Percentiles rank a stretch among this genome's conserved stretches.
These are phyloP conservation scores for Psilopsiagon aymara DNA, from an alignment of 2,113 vertebrate genomes.

Conservation along the genomic window DNA sequence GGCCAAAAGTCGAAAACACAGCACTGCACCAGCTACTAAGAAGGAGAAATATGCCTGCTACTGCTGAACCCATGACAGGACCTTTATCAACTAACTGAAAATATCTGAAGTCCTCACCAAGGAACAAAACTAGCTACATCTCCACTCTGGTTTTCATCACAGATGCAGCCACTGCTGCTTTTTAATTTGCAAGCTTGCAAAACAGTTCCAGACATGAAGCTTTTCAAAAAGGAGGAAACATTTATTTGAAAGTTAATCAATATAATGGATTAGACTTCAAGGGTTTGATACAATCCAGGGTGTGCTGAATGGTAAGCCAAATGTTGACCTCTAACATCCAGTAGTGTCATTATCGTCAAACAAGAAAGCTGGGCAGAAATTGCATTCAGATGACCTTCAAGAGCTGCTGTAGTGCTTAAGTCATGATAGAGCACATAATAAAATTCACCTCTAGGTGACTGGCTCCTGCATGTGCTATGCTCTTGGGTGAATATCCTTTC, in stretches of 20 bases:
- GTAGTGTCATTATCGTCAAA: not conserved
- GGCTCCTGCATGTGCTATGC: not conserved
- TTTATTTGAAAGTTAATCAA: not conserved
- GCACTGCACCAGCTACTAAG: no score
- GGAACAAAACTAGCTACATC: no score
- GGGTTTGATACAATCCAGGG: not conserved
- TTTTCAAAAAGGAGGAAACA: not conserved
- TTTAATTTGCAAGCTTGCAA: not conserved
- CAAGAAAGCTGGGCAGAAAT: not conserved
- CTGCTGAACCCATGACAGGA: no score
- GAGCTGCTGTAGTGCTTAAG: not conserved
- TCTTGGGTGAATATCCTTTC: accelerated
- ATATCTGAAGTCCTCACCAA: no score
- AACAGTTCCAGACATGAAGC: not conserved
- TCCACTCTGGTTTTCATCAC: no score
- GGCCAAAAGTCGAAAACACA: no score
- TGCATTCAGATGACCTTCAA: not conserved
- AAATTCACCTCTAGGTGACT: not conserved
- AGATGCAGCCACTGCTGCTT: not conserved
- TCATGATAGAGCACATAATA: not conserved
- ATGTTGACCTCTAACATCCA: not conserved
- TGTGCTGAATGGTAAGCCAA: not conserved
- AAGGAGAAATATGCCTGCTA: no score
- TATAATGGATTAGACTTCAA: not conserved
- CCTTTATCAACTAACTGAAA: no score